A percentile compares a stretch with the other conserved stretches of the same genome.
phyloP scores from a whole-genome alignment of 2,113 vertebrate species.

The Chrysemys picta region DNA sequence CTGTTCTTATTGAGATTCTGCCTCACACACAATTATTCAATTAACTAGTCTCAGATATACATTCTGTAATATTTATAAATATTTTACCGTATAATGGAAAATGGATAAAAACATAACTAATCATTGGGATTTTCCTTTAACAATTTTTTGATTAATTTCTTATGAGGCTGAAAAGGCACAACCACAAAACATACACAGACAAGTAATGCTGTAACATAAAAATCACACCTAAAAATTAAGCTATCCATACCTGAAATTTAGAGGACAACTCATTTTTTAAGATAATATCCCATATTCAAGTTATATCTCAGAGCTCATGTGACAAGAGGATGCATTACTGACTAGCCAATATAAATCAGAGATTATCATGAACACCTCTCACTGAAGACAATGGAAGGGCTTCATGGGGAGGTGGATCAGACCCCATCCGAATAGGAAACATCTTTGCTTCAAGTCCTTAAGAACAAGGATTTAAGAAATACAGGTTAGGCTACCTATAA shows the following conservation, averaged over 20 bases:
- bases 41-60: background rate
- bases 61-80: background rate
- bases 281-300: background rate
- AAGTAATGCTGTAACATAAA: background rate
- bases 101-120: background rate
- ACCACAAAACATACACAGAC: background rate
- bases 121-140: background rate
- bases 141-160: background rate
- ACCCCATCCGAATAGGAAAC: background rate
- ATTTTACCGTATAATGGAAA: background rate
- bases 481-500: constrained; percentile 49
- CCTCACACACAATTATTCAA: background rate
- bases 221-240: background rate
- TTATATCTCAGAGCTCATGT: background rate
- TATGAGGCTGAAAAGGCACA: background rate
- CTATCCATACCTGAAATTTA: background rate
- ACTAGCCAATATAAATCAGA: background rate
- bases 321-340: background rate
- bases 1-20: background rate
- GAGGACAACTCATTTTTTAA: background rate
- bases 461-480: constrained; percentile 45
- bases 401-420: background rate
- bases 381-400: background rate
- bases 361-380: background rate
- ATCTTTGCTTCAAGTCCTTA: constrained; percentile 29